Base-by-base conservation (phyloP, 2,113 vertebrate genomes). In the Arizona elegans region DNA sequence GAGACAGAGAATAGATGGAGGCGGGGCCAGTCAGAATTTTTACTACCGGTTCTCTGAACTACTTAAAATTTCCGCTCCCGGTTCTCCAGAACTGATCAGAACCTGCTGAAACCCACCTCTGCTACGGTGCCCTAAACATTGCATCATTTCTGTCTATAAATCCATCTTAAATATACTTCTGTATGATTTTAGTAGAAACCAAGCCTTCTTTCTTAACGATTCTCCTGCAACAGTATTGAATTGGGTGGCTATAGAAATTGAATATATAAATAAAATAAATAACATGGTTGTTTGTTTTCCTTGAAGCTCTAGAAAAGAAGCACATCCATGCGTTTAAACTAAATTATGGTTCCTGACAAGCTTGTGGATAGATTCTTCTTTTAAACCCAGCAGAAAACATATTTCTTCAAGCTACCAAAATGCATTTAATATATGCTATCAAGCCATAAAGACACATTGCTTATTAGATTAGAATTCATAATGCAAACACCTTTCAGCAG, bases 401-500 rank as follows among this genome's bases (percentile, higher is more conserved):
- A 17, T 91, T 70, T 88, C 85, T 91, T 62, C 62, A 91, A 62
- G 59, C 62, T 88, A 91, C 29, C 26, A 86, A 92, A 93, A 90
- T 90, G 70, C 55, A 53, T 86, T 86, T 91, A 91, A 89, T 70
- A 55, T 92, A 89, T 62, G 86, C 33, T 86, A 62, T 92, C 52
- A 87, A 52, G 91, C 6, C 90, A 89, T 54, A 95, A 56, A 43
- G 89, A 2, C 88, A 86, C 47, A 58, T 88, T 89, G 52, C 58
- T 92, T 92, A 92, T 81, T 85, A 90, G 91, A 93, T 56, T 85
- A 19, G 23, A n/a, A 75, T 62, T 95, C 94, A 93, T 75, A 50
- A 90, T 87, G 29, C 33, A 95, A 87, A 94, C 56, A 93, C 88
- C 52, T 92, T 94, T 92, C 88, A 23, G 89, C n/a, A 93, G 88